Evolutionary conservation across 2,113 vertebrate genomes (phyloP), one percentile per base, ranked within the genome.

Genomic region (Seriola aureovittata): DNA sequence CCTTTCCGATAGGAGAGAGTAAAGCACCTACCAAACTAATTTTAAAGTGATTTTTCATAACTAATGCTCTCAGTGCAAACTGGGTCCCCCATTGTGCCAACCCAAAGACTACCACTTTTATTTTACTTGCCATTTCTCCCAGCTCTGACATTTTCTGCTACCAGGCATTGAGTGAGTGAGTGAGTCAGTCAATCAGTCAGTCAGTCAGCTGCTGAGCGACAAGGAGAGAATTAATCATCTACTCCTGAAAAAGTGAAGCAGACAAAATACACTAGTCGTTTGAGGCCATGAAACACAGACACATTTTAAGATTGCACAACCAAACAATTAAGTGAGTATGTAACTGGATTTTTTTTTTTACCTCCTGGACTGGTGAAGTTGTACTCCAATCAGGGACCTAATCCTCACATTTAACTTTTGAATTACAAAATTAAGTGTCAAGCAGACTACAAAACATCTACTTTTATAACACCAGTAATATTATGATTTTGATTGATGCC

Each of bases 141-240:
- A 65, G 14, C 71, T 64, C 40, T 38, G 16, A 77, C 48, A 42
- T 65, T 62, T 69, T 78, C 50, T 54, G 68, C 54, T 19, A 55
- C 68, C 60, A 84, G 68, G 75, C 77, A 79, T 64, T 74, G 17
- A 40, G 60, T 85, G 64, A 88, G 57, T 67, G 17, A 55, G 63
- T 86, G 62, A 88, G 34, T 36, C 34, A 42, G 10, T 42, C 29
- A 29, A 2, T 29, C 29, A 29, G 29, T 29, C 6, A 38, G 5
- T 38, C 38, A 38, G 38, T 38, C 38, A 38, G 59, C 50, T 58
- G 29, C 44, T 70, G 12, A 71, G 50, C 13, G 66, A 32, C 8
- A 3, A n/a, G 10, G 46, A 74, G 23, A 63, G 42, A 72, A 48
- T n/a, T 58, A 29, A 79, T 57, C 9, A 25, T 71, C 76, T 67